phyloP scores from a whole-genome alignment of 1,140 invertebrate species.

The Musca vetustissima region DNA sequence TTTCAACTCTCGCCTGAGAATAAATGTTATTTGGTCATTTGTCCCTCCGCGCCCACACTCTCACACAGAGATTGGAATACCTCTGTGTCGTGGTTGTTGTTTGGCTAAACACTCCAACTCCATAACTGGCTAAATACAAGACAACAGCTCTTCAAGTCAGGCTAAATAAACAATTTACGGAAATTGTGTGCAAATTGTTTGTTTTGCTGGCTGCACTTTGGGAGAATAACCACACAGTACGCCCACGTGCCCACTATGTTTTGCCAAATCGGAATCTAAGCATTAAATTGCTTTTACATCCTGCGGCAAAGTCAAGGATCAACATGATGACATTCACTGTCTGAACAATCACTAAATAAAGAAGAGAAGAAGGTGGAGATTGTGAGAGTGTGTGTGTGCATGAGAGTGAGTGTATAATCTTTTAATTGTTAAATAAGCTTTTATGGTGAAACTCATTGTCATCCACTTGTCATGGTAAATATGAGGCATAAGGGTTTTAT shows the following conservation, averaged over 20 bases:
- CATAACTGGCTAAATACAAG: background rate
- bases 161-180: slow-evolving; percentile 9
- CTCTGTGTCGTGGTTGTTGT: background rate
- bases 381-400: too few species aligned
- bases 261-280: background rate
- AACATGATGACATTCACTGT: background rate
- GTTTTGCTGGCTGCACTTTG: too few species aligned
- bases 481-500: too few species aligned
- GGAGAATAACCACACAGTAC: background rate
- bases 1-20: too few species aligned
- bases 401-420: too few species aligned
- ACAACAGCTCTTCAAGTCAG: background rate
- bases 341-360: too few species aligned
- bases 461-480: too few species aligned
- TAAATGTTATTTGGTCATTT: background rate
- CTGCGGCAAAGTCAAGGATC: background rate
- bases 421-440: too few species aligned
- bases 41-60: background rate
- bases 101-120: background rate
- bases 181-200: slow-evolving; percentile 3
- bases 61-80: background rate
- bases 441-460: too few species aligned
- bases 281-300: slow-evolving; percentile 14
- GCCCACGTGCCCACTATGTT: slow-evolving; percentile 5
- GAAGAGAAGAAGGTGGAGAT: too few species aligned